Evolutionary conservation across 2,797 vertebrate genomes (phyloP).

Genomic region (Gobionotothen gibberifrons): DNA sequence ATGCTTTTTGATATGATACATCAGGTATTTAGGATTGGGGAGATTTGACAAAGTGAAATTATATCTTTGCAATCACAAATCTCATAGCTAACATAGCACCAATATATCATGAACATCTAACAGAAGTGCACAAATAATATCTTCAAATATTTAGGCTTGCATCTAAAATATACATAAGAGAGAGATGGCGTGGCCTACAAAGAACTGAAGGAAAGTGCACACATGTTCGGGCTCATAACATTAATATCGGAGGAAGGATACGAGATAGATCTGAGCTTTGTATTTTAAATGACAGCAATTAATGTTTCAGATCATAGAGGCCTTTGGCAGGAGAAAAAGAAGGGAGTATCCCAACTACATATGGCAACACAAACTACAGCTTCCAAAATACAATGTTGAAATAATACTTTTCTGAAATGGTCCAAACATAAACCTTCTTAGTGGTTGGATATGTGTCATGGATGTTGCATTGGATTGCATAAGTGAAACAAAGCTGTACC

Average conservation of each 20-base stretch:
- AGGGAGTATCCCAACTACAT: neutral
- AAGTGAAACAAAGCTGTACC: neutral
- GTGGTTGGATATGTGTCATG: neutral
- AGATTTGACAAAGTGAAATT: conserved; percentile 20
- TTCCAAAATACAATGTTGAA: neutral
- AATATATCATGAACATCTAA: conserved; percentile 12
- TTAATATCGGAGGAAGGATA: neutral
- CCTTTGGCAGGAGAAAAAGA: neutral
- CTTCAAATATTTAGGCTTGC: neutral
- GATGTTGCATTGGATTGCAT: neutral
- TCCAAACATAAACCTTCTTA: neutral
- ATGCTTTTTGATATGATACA: conserved; percentile 20
- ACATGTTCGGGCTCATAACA: neutral
- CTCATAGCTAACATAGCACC: neutral
- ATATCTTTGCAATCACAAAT: conserved; percentile 27
- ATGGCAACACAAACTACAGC: neutral
- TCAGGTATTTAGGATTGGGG: conserved; percentile 24
- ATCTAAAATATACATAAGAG: conserved; percentile 1
- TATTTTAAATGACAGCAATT: neutral
- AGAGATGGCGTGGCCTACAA: neutral
- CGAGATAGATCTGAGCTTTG: too few species aligned
- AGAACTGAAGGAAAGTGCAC: neutral
- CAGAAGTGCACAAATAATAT: conserved; percentile 17
- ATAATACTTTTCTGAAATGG: neutral
- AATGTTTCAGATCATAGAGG: neutral